A percentile compares a stretch with the other conserved stretches of the same genome.
These are phyloP conservation scores for Gymnobelideus leadbeateri DNA, from an alignment of 2,113 vertebrate species.

Conservation along the genomic window DNA sequence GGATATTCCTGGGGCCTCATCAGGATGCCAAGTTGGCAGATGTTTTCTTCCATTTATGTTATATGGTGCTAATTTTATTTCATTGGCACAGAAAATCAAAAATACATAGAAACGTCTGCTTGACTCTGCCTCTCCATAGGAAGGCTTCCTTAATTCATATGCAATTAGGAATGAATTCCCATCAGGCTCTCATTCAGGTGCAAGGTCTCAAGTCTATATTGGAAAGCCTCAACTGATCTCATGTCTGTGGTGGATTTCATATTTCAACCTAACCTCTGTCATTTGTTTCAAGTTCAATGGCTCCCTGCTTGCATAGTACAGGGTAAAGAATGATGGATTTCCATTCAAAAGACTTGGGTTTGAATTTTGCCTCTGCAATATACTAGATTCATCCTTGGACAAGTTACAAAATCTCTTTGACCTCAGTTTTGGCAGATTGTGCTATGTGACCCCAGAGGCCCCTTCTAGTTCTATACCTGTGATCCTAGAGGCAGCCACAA, in stretches of 20 bases:
- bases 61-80: conserved; percentile 50
- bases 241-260: not conserved
- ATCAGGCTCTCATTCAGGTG: conserved; percentile 55
- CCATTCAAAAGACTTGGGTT: not conserved
- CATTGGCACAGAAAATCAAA: conserved; percentile 58
- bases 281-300: not conserved
- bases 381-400: not conserved
- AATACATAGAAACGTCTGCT: not conserved
- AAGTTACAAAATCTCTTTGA: not conserved
- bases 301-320: not conserved
- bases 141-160: not conserved
- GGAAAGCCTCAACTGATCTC: not conserved
- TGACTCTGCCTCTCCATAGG: not conserved
- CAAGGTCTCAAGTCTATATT: not conserved
- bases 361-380: not conserved
- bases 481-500: not conserved
- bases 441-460: not conserved
- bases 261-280: not conserved
- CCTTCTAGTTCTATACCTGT: not conserved
- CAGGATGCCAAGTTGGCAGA: conserved; percentile 67
- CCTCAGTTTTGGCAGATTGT: not conserved
- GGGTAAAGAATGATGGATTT: not conserved
- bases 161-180: conserved; percentile 69
- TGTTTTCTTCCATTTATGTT: conserved; percentile 65
- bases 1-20: not conserved